Base-by-base conservation (phyloP, 1,140 invertebrate species). In the Drosophila asahinai region DNA sequence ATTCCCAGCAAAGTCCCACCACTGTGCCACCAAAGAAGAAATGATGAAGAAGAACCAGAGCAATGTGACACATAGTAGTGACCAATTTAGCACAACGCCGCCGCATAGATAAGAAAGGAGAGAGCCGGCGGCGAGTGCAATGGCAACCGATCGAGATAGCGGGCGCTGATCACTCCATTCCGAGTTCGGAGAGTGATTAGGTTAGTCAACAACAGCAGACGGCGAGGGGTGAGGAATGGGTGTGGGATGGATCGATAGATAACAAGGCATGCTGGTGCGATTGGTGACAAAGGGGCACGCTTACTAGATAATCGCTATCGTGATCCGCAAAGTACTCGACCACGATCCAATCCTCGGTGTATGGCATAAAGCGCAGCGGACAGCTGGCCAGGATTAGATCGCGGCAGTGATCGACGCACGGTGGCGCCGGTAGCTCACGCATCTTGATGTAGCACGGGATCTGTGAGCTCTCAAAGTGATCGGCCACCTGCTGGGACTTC, bases 311-410 rank as follows among this genome's bases (percentile, higher is more conserved):
- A 63, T 89, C 91, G 62, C 80, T 90, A 45, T 91, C 87, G 72
- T 91, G 91, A 81, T 91, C 82, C 7, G 79, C 68, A 76, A 92
- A 92, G 68, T 92, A 92, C 70, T 92, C 91, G 48, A 90, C 73
- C 22, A 83, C 84, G 64, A 92, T 86, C 91, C 91, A 92, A 54
- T 92, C 87, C 55, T 86, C 91, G 12, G 73, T 80, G 65, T 92
- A 92, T 11, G 52, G 78, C 62, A 66, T 64, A 55, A 73, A 91
- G 2, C 74, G 57, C 52, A 92, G 48, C 17, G 84, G 67, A n/a
- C 86, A 86, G 57, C 80, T 81, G 33, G 81, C 47, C 49, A 72
- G 48, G 36, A 92, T 52, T 2, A 92, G 75, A 78, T 92, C 91
- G 52, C 76, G 68, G 45, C 71, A 80, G 38, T 75, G 67, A 65